Conservation (phyloP, 2,888 invertebrate genomes). For the Trypoxylon attenuatum region DNA sequence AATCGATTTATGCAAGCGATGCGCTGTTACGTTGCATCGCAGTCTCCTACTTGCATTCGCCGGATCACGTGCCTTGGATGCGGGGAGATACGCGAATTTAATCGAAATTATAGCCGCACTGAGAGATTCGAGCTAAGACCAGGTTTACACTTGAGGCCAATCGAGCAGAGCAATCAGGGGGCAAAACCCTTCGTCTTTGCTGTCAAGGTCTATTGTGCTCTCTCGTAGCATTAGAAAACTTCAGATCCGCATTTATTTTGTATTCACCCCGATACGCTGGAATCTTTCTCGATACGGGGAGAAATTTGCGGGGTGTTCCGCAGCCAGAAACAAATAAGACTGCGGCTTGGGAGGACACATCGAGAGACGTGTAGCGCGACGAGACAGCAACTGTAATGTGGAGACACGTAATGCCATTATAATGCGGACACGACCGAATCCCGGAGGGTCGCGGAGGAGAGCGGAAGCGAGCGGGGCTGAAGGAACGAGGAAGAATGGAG, state of each 20-base stretch:
- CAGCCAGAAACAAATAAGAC: constrained; percentile 58
- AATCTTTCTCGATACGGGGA: constrained; percentile 19
- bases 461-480: constrained; percentile 12
- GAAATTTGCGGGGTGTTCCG: constrained; percentile 33
- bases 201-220: too few relatives aligned
- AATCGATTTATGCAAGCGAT: neutral
- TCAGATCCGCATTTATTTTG: neutral
- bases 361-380: constrained; percentile 44
- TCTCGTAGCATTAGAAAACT: too few relatives aligned
- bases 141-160: too few relatives aligned
- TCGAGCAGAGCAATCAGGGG: too few relatives aligned
- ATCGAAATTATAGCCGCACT: too few relatives aligned
- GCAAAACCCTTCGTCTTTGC: neutral
- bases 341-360: constrained; percentile 16
- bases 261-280: neutral
- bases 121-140: too few relatives aligned
- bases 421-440: constrained; percentile 68
- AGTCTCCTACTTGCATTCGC: neutral
- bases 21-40: neutral
- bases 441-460: constrained; percentile 46
- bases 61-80: too few relatives aligned
- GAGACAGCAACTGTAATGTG: constrained; percentile 62
- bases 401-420: constrained; percentile 71
- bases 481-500: constrained; percentile 24
- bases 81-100: too few relatives aligned